Base-by-base conservation (phyloP, 92 coral and sea anemone genomes). In the Porites rus region DNA sequence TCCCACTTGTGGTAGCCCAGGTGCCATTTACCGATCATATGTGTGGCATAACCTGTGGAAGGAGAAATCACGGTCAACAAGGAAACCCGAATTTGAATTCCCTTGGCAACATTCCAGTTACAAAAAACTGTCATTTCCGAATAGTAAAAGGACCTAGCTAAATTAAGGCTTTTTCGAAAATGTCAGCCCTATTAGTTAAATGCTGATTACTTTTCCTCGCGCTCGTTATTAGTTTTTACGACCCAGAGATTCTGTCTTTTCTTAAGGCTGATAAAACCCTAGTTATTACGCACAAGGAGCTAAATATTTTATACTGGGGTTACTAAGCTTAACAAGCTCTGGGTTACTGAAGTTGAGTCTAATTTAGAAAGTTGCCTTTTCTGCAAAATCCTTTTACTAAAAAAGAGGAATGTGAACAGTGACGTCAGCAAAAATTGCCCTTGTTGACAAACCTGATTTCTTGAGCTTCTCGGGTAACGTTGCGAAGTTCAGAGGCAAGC, bases 1-100 rank as follows among this genome's bases (percentile, higher is more conserved):
- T 74, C 81, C 91, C 91, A 87, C 64, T 86, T 84, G 78, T 53
- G 50, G 63, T 75, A 86, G 16, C 93, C 93, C n/a, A 86, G 84
- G 59, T 90, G 94, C 94, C 94, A 91, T 79, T 91, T 91, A 9
- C 94, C 94, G 68, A 91, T 81, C 69, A 87, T 76, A 53, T 91
- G 94, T 22, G 91, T 91, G 7, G 78, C 89, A 85, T 91, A 91
- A 52, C 94, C 94, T 91, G n/a, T 20, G 46, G 46, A 38, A 38
- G 46, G 6, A 38, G 46, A 38, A 38, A 38, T 38, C 46, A 38
- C 46, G 6, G 46, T 38, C 5, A 38, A 4, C 13, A 69, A 46
- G 64, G 5, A 22, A 17, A 58, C 4, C 7, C 16, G 51, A 65
- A 24, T 6, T 16, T 62, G 19, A 62, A 16, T 62, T 62, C 9